Base-by-base conservation (phyloP, 2,888 invertebrate genomes). In the Agriopis leucophaearia region DNA sequence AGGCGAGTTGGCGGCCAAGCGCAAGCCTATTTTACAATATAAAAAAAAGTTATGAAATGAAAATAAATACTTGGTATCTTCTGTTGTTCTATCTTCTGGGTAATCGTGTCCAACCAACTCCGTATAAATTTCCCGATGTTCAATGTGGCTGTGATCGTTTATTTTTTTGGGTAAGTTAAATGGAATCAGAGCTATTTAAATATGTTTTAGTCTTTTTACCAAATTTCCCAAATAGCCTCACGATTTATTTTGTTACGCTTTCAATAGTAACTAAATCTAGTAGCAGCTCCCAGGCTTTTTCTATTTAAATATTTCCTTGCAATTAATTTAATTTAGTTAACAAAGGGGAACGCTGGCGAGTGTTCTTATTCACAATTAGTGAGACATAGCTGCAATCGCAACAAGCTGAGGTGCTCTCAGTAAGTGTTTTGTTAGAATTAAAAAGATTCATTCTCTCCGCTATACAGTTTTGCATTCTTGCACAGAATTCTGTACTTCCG, bases 241-340 rank as follows among this genome's bases (percentile, higher is more conserved):
- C 7, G 27, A 1, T 8, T 36, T 8, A 15, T 35, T 5, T 54
- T 40, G 16, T 54, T 38, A 12, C 2, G 18, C 8, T 12, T 13
- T 1, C 27, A 36, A 13, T 8, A 48, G 67, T 60, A 69, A 69
- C 3, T 15, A 51, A 42, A 60, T 18, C n/a, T 12, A 12, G 8
- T 18, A 36, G n/a, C 35, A 47, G n/a, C 68, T 56, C 64, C 36
- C 47, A 42, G 3, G 10, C 35, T 40, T 58, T 13, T 84, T 84
- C 85, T 84, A 86, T 91, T 91, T 89, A 90, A 91, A 90, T 90
- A 91, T 91, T 92, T 91, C 90, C 88, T 88, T 80, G 83, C 90
- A 89, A 91, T 91, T 90, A 90, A 90, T 89, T 90, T 89, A 89
- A 90, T 90, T 91, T 86, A 88, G 84, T 88, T 90, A 89, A 90